phyloP scores from a whole-genome alignment of 1,140 invertebrate genomes.

The Triops cancriformis region DNA sequence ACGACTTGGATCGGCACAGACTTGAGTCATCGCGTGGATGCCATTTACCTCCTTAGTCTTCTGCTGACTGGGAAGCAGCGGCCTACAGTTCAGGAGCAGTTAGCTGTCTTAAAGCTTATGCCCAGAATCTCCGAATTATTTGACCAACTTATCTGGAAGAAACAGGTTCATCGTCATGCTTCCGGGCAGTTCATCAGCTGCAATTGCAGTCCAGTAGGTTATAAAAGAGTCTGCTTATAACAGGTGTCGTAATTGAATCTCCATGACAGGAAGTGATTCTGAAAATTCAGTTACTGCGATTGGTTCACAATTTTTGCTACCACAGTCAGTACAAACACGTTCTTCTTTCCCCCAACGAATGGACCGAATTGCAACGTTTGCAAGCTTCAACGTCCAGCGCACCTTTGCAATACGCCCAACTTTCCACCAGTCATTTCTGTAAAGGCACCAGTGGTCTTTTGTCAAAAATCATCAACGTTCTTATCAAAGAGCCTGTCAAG shows the following conservation, averaged over 20 bases:
- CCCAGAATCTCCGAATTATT: constrained; percentile 42
- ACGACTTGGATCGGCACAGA: constrained; percentile 38
- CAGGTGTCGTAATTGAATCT: constrained; percentile 18
- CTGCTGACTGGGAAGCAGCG: constrained; percentile 44
- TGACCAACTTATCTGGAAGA: constrained; percentile 45
- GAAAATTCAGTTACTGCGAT: constrained; percentile 44
- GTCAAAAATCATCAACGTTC: constrained; percentile 27
- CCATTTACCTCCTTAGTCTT: constrained; percentile 42
- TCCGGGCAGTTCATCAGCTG: constrained; percentile 41
- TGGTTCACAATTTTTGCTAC: constrained; percentile 46
- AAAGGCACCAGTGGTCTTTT: constrained; percentile 23
- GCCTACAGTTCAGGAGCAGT: constrained; percentile 41
- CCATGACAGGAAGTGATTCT: constrained; percentile 42
- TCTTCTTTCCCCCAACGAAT: constrained; percentile 28
- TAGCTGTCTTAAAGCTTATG: constrained; percentile 41
- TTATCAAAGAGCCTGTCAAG: constrained; percentile 25
- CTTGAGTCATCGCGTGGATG: constrained; percentile 42
- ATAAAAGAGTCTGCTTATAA: not conserved
- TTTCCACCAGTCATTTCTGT: constrained; percentile 19
- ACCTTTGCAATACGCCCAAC: not conserved
- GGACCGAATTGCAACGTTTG: constrained; percentile 24
- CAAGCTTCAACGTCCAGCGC: constrained; percentile 5
- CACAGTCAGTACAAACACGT: constrained; percentile 36
- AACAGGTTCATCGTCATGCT: constrained; percentile 37
- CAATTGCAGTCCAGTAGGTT: constrained; percentile 43